Evolutionary conservation across 2,113 vertebrate genomes (phyloP).

Genomic region (Climacteris rufus): DNA sequence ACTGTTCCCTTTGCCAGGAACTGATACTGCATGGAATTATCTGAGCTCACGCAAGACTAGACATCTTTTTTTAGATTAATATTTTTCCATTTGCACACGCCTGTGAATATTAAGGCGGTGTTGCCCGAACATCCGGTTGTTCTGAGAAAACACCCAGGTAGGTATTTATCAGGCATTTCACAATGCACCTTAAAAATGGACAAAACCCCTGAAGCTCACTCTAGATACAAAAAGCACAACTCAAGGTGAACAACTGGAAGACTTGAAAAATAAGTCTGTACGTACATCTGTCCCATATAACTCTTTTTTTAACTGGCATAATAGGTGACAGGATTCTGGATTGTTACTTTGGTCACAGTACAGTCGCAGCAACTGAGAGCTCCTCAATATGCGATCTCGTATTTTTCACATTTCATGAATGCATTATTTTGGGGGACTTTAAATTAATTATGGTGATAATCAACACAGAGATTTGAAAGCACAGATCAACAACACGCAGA

Average conservation of each 20-base stretch:
- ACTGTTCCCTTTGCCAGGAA: not conserved
- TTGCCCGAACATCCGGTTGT: not conserved
- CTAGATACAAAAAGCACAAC: not conserved
- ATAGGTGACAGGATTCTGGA: not conserved
- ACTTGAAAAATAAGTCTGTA: not conserved
- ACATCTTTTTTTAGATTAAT: not conserved
- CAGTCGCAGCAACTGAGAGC: not conserved
- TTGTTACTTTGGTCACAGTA: not conserved
- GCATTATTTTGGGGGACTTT: not conserved
- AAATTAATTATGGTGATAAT: not conserved
- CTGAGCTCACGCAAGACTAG: not conserved
- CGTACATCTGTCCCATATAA: not conserved
- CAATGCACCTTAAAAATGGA: not conserved
- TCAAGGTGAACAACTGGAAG: not conserved
- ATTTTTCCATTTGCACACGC: fast-evolving
- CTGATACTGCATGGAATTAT: not conserved
- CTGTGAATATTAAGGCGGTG: fast-evolving
- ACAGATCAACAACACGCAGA: not conserved
- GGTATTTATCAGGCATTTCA: not conserved
- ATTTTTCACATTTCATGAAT: not conserved
- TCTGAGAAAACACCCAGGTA: not conserved
- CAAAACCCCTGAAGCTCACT: not conserved
- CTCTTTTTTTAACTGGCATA: not conserved
- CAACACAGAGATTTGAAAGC: not conserved
- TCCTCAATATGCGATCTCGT: not conserved